Evolutionary conservation across 2,888 invertebrate genomes (phyloP), one percentile per base, ranked within the genome.

Genomic region (Cryptosula pallasiana): DNA sequence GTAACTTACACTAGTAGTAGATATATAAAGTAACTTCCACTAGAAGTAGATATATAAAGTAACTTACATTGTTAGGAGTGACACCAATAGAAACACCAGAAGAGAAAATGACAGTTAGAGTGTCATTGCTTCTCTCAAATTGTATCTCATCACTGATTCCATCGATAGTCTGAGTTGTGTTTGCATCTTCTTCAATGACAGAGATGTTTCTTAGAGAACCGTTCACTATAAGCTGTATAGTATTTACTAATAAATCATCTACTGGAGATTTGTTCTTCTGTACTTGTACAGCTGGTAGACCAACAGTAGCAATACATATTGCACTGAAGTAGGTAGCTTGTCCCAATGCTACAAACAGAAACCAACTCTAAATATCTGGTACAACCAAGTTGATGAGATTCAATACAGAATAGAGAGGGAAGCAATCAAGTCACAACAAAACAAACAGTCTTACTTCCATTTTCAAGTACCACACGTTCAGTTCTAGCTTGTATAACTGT

Each of bases 401-500:
- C n/a, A n/a, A n/a, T n/a, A n/a, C n/a, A n/a, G n/a, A n/a, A n/a
- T n/a, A n/a, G n/a, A n/a, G n/a, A n/a, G n/a, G n/a, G n/a, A n/a
- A n/a, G n/a, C n/a, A n/a, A n/a, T n/a, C n/a, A n/a, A n/a, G n/a
- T n/a, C n/a, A n/a, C n/a, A n/a, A n/a, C n/a, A n/a, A n/a, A n/a
- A n/a, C n/a, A n/a, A 63, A 32, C 1, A 32, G 25, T 5, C 63
- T 63, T 63, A 63, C 63, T 63, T 5, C 63, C 63, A 25, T 63
- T 27, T n/a, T 63, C 32, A 20, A 32, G 32, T 9, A 25, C 27
- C 1, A 63, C 63, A 29, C 63, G 25, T 32, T 63, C 63, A 13
- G 63, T 63, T 63, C 63, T 63, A 32, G 63, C 63, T n/a, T 63
- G 63, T 32, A 63, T 63, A 2, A 32, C 63, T 32, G 63, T 63